Evolutionary conservation across 2,888 invertebrate species (phyloP).

Genomic region (Hydriomena furcata): DNA sequence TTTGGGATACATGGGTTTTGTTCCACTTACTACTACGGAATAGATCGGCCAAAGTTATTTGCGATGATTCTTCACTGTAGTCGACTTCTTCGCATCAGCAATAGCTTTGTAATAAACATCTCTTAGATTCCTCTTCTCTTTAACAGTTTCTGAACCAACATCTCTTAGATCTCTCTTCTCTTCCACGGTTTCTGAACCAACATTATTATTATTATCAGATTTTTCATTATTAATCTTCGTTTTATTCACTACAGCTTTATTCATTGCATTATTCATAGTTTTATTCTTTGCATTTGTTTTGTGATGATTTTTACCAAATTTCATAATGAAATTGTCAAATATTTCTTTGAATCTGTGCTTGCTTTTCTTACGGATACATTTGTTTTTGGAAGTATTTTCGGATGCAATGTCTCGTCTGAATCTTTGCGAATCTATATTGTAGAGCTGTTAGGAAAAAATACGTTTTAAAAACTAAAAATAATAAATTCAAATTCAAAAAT

Average conservation of each 20-base stretch:
- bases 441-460: slow-evolving; percentile 17
- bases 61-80: slow-evolving; percentile 32
- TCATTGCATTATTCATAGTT: not conserved
- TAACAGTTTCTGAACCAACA: slow-evolving; percentile 28
- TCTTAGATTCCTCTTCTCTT: slow-evolving; percentile 46
- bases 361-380: not conserved
- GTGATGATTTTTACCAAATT: not conserved
- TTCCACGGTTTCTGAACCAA: too few relatives aligned
- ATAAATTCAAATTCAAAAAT: too few relatives aligned
- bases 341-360: not conserved
- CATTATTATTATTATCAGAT: too few relatives aligned
- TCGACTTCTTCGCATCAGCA: slow-evolving; percentile 46
- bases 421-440: slow-evolving; percentile 2
- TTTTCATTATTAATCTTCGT: not conserved
- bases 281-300: not conserved
- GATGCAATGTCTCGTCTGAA: slow-evolving; percentile 16
- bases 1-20: too few relatives aligned
- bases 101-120: slow-evolving; percentile 56
- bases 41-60: not conserved
- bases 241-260: too few relatives aligned
- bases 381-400: not conserved
- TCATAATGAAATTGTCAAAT: not conserved
- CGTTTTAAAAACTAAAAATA: too few relatives aligned
- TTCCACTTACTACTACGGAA: too few relatives aligned
- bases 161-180: slow-evolving; percentile 50